Evolutionary conservation across 2,797 vertebrate species (phyloP).

Genomic region (Poeciliopsis paucimaculata): DNA sequence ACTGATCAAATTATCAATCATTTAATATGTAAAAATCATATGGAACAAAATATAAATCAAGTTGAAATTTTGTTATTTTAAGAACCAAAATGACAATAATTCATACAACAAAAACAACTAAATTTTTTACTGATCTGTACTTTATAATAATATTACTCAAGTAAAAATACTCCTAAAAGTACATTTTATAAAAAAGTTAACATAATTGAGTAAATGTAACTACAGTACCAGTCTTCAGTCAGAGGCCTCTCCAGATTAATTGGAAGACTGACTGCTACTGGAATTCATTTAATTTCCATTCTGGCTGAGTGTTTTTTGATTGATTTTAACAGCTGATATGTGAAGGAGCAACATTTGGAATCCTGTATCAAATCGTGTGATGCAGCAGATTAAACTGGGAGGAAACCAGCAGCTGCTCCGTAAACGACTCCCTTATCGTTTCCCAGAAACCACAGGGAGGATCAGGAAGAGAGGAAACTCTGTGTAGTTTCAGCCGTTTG

Average conservation of each 20-base stretch:
- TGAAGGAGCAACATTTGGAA: not conserved
- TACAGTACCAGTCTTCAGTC: too few relatives aligned
- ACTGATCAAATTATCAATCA: too few relatives aligned
- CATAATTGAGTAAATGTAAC: too few relatives aligned
- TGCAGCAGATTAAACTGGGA: constrained; percentile 1
- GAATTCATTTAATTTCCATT: not conserved
- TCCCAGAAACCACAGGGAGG: constrained; percentile 5
- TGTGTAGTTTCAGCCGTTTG: constrained; percentile 24
- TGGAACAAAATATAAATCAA: too few relatives aligned
- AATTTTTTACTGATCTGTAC: too few relatives aligned
- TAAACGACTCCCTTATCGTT: constrained; percentile 22
- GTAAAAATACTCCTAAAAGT: too few relatives aligned
- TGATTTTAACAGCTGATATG: not conserved
- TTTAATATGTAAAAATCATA: too few relatives aligned
- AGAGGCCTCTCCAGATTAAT: not conserved
- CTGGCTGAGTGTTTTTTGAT: not conserved
- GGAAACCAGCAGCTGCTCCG: not conserved
- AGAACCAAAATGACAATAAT: too few relatives aligned
- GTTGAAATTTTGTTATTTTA: too few relatives aligned
- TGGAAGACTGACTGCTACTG: not conserved
- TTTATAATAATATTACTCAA: not conserved
- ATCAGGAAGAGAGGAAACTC: constrained; percentile 29
- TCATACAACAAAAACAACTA: too few relatives aligned
- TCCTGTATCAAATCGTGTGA: not conserved
- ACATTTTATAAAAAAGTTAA: too few relatives aligned